Evolutionary conservation across 23 tunicate species (phyloP).

Genomic region (Diplosoma virens): DNA sequence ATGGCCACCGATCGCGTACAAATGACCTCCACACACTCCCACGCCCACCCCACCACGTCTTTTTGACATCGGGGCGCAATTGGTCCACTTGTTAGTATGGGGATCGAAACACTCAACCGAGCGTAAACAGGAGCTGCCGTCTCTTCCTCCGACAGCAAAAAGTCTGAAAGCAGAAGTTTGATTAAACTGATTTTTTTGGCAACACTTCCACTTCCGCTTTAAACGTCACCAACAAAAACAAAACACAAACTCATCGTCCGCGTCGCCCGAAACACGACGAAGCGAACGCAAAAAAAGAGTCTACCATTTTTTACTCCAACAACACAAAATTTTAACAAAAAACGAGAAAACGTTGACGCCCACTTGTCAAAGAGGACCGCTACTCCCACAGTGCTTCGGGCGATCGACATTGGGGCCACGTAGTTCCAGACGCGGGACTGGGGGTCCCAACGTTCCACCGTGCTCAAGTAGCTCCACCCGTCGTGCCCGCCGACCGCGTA

Average conservation of each 20-base stretch:
- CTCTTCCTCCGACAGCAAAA: slow-evolving; percentile 96
- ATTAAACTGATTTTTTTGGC: background rate
- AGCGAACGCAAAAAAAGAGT: too few species aligned
- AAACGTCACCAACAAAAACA: too few species aligned
- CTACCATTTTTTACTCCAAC: too few species aligned
- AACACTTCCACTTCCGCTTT: too few species aligned
- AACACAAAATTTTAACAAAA: too few species aligned
- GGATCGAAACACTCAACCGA: slow-evolving; percentile 96
- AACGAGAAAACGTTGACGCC: too few species aligned
- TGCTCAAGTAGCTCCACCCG: slow-evolving; percentile 95
- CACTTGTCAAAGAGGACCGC: slow-evolving; percentile 78
- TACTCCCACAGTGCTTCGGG: slow-evolving; percentile 96
- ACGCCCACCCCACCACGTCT: slow-evolving; percentile 95
- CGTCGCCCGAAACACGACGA: too few species aligned
- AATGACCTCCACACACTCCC: slow-evolving; percentile 68
- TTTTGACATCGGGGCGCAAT: slow-evolving; percentile 84
- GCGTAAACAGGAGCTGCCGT: slow-evolving; percentile 93
- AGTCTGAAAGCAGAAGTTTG: slow-evolving; percentile 27
- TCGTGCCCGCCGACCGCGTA: slow-evolving; percentile 98
- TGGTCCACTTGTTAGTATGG: slow-evolving; percentile 90
- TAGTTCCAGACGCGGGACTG: slow-evolving; percentile 88
- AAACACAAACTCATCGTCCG: too few species aligned
- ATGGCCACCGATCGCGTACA: slow-evolving; percentile 96
- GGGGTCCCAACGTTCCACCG: slow-evolving; percentile 98
- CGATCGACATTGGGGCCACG: slow-evolving; percentile 91